Percentiles rank a stretch among this genome's conserved stretches.
Evolutionary conservation across 23 tunicate species (phyloP).

Genomic region (Trididemnum nubilum): DNA sequence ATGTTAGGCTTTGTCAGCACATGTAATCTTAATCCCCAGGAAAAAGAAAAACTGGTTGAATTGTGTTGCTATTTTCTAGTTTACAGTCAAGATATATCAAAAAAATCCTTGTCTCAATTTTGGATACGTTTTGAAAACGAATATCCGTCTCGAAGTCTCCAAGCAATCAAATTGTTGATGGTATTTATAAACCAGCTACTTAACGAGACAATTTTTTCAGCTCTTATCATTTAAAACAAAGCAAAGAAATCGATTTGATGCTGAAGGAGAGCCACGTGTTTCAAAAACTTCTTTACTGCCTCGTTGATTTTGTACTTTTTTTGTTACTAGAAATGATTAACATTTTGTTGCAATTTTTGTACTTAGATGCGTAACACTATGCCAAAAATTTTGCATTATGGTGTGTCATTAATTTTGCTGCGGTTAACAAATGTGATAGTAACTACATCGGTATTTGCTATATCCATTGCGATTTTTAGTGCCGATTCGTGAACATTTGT

Average conservation of each 20-base stretch:
- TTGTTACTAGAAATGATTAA: constrained; percentile 5
- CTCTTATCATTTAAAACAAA: constrained; percentile 18
- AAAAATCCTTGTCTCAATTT: constrained; percentile 23
- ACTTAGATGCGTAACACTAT: constrained; percentile 12
- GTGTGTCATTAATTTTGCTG: not conserved
- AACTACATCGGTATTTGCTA: too few species aligned
- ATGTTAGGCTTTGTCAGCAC: constrained; percentile 22
- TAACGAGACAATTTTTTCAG: constrained; percentile 12
- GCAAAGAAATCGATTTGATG: constrained; percentile 14
- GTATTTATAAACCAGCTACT: not conserved
- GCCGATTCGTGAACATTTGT: too few species aligned
- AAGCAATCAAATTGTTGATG: constrained; percentile 25
- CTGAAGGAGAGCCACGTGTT: too few species aligned
- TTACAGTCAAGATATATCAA: constrained; percentile 9
- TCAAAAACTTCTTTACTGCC: constrained; percentile 27
- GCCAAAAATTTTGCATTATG: constrained; percentile 31
- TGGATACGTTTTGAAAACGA: constrained; percentile 4
- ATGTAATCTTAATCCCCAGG: constrained; percentile 8
- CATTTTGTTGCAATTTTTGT: constrained; percentile 16
- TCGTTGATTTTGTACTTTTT: not conserved
- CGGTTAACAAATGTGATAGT: not conserved
- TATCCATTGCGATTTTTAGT: too few species aligned
- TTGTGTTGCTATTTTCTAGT: constrained; percentile 1
- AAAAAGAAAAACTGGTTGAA: constrained; percentile 23
- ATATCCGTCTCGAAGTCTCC: constrained; percentile 15